phyloP scores from a whole-genome alignment of 2,113 vertebrate species.

The Ammodytes marinus region DNA sequence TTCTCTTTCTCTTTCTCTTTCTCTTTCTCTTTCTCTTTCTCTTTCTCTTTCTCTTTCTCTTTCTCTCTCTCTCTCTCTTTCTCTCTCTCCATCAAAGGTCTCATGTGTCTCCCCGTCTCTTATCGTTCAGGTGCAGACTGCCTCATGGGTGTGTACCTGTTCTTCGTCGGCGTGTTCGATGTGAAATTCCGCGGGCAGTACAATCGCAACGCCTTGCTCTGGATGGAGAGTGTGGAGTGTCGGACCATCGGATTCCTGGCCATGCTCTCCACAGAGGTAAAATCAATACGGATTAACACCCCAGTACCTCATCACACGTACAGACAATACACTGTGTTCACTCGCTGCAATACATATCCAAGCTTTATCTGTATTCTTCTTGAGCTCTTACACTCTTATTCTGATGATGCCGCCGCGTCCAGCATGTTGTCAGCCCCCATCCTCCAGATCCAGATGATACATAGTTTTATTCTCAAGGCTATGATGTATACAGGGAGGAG shows the following conservation, averaged over 20 bases:
- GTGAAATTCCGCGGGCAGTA: slow-evolving; percentile 88
- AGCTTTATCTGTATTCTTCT: background rate
- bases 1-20: too few species aligned
- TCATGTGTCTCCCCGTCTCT: background rate
- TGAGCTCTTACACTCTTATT: background rate
- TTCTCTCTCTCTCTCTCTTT: too few species aligned
- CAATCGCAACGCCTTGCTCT: slow-evolving; percentile 87
- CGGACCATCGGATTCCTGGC: slow-evolving; percentile 87
- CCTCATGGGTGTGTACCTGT: slow-evolving; percentile 91
- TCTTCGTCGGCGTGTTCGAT: slow-evolving; percentile 88
- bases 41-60: too few species aligned
- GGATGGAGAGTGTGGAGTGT: slow-evolving; percentile 89
- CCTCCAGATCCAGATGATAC: background rate
- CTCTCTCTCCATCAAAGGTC: background rate
- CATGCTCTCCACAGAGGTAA: slow-evolving; percentile 89
- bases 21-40: background rate
- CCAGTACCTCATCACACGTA: background rate
- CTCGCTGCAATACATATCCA: background rate
- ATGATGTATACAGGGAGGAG: too few species aligned
- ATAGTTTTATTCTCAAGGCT: too few species aligned
- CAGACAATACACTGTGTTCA: background rate
- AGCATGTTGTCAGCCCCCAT: background rate
- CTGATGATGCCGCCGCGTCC: slow-evolving; percentile 1
- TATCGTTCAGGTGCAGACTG: slow-evolving; percentile 87
- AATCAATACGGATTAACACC: background rate